Conservation (phyloP, 2,113 vertebrate genomes). For the Grammatotria lemairii region DNA sequence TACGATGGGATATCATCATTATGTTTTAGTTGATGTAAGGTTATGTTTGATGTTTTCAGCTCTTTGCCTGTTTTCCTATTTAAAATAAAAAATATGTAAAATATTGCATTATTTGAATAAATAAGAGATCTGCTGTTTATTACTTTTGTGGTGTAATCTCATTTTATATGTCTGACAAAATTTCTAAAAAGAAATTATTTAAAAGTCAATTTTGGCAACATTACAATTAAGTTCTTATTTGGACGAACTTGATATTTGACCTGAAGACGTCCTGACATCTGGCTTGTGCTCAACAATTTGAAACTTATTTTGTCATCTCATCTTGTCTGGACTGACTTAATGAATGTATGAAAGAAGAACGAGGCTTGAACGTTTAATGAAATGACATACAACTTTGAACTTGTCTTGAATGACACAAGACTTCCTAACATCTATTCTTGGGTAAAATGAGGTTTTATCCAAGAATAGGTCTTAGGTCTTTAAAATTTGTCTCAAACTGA, state of each 20-base stretch:
- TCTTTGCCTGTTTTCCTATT: conserved; percentile 64
- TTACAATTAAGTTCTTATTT: neutral
- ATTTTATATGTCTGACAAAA: neutral
- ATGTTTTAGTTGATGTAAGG: conserved; percentile 29
- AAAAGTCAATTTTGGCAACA: neutral
- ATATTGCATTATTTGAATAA: conserved; percentile 75
- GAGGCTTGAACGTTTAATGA: neutral
- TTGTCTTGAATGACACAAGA: neutral
- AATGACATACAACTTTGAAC: neutral
- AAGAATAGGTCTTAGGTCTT: neutral
- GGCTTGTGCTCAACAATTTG: neutral
- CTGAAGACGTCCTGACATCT: neutral
- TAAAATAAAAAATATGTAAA: conserved; percentile 53
- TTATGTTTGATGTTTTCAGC: conserved; percentile 47
- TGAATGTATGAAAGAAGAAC: neutral
- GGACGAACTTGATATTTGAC: neutral
- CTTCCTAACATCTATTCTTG: neutral
- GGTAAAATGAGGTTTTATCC: neutral
- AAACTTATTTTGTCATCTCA: neutral
- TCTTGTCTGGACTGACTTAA: neutral
- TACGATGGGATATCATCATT: neutral
- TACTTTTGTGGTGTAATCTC: neutral
- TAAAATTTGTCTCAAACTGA: neutral
- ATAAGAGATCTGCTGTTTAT: conserved; percentile 55
- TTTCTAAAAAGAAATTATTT: neutral